Percentiles rank a stretch among this genome's conserved stretches.
Conservation (phyloP, 92 coral and sea anemone species). For the Actinostola sp. region DNA sequence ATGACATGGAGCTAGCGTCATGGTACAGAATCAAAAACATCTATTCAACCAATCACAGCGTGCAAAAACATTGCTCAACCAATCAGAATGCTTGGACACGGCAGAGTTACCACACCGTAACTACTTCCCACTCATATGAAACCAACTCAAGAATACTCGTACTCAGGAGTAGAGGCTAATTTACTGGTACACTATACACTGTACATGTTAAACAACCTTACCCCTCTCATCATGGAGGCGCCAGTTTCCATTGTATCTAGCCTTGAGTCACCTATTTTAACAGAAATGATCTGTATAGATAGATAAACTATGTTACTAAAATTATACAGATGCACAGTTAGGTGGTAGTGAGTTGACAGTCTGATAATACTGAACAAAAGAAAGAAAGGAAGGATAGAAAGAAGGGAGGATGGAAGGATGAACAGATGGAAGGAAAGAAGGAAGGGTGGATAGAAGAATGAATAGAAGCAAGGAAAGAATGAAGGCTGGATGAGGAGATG, state of each 20-base stretch:
- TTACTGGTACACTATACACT: neutral
- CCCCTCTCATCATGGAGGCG: conserved; percentile 92
- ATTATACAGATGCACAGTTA: neutral
- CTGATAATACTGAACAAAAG: neutral
- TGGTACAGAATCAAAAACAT: too few species aligned
- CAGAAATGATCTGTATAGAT: conserved; percentile 85
- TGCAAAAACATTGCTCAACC: too few species aligned
- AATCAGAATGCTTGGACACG: too few species aligned
- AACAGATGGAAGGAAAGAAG: neutral
- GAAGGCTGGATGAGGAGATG: too few species aligned
- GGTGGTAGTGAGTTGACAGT: neutral
- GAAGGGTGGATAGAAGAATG: neutral
- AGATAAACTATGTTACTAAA: too few species aligned
- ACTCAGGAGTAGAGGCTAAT: too few species aligned
- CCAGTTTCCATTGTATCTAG: conserved; percentile 98
- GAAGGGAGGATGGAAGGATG: neutral
- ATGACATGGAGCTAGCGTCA: too few species aligned
- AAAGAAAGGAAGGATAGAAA: neutral
- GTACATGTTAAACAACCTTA: conserved; percentile 20
- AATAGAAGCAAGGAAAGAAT: too few species aligned
- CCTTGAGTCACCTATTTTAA: conserved; percentile 94
- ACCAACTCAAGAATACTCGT: too few species aligned
- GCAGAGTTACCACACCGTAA: too few species aligned
- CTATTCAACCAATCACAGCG: too few species aligned
- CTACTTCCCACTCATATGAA: too few species aligned